These are phyloP conservation scores for Malthinus flaveolus DNA, from an alignment of 2,888 invertebrate genomes.

Conservation along the genomic window DNA sequence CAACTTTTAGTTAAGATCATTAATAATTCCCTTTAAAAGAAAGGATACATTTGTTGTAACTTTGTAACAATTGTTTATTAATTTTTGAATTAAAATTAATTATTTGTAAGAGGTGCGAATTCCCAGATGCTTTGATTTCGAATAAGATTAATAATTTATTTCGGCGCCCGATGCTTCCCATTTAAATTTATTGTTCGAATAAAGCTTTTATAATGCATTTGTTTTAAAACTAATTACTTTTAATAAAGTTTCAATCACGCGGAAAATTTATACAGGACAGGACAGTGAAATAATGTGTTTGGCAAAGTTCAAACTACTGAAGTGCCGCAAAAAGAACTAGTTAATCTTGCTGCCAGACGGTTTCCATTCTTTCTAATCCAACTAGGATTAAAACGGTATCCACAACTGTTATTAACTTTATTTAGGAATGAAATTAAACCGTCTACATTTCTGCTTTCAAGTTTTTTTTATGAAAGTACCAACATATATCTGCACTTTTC, in stretches of 20 bases:
- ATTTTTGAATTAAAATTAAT: background rate
- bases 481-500: no score
- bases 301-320: constrained; percentile 7
- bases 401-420: constrained; percentile 30
- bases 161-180: no score
- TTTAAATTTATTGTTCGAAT: no score
- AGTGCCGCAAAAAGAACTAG: constrained; percentile 22
- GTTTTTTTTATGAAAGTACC: no score
- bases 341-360: constrained; percentile 31
- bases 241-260: background rate
- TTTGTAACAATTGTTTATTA: background rate
- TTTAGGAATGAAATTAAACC: constrained; percentile 24
- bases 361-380: constrained; percentile 28
- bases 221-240: background rate
- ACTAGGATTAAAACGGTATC: constrained; percentile 30
- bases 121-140: background rate
- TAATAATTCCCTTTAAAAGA: background rate
- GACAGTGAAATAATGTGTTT: constrained; percentile 18
- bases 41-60: background rate
- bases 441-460: background rate
- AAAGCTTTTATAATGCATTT: no score
- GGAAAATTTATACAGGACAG: constrained; percentile 10
- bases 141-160: no score
- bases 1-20: background rate
- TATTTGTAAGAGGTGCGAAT: background rate